Evolutionary conservation across 1,140 invertebrate species (phyloP).

Genomic region (Drosophila pseudoobscura): DNA sequence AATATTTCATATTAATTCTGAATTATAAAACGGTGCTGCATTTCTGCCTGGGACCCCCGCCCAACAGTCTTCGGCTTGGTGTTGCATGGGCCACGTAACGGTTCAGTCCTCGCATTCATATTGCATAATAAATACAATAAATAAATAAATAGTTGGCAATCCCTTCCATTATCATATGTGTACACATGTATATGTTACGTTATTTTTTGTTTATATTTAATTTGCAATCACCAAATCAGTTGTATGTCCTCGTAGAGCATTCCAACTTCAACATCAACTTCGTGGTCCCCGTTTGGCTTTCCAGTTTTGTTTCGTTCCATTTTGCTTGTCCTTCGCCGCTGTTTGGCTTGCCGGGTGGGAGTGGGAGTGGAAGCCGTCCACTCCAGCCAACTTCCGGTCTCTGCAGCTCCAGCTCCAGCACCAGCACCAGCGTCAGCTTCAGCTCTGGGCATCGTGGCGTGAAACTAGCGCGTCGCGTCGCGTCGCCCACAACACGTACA

Average conservation of each 20-base stretch:
- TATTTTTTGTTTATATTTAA: too few relatives aligned
- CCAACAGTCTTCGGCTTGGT: too few relatives aligned
- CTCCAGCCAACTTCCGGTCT: constrained; percentile 45
- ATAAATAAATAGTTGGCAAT: too few relatives aligned
- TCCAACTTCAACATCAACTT: neutral
- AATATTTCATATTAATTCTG: too few relatives aligned
- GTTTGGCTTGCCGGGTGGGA: constrained; percentile 29
- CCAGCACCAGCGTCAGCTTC: constrained; percentile 7
- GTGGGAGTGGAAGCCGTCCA: neutral
- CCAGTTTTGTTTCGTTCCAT: constrained; percentile 46
- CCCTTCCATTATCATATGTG: too few relatives aligned
- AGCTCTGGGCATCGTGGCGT: constrained; percentile 40
- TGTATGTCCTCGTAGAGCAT: constrained; percentile 20
- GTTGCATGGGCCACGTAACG: too few relatives aligned
- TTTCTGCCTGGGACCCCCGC: too few relatives aligned
- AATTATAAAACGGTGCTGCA: too few relatives aligned
- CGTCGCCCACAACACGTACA: constrained; percentile 56
- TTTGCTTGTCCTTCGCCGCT: constrained; percentile 25
- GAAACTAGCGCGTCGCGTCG: constrained; percentile 60
- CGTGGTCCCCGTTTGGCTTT: constrained; percentile 16
- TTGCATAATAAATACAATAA: too few relatives aligned
- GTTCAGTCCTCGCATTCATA: too few relatives aligned
- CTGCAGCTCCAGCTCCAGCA: constrained; percentile 15
- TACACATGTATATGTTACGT: too few relatives aligned
- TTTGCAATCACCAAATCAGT: too few relatives aligned